These are phyloP conservation scores for Apamea epomidion DNA, from an alignment of 2,888 invertebrate species.

Conservation along the genomic window DNA sequence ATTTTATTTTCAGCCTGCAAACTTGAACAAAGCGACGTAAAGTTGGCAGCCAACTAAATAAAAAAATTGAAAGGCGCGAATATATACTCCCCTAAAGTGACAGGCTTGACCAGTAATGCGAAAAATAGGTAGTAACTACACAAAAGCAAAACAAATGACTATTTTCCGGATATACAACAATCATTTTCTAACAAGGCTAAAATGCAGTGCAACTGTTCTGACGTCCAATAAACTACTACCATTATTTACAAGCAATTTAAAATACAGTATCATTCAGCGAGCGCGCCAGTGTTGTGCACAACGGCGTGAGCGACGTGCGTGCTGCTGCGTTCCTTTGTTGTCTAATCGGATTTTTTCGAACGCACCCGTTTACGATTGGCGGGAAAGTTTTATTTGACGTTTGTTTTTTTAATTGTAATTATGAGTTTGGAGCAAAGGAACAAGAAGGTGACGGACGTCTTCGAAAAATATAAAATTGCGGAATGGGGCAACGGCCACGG, in stretches of 20 bases:
- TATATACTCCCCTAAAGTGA: constrained; percentile 56
- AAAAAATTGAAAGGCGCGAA: constrained; percentile 26
- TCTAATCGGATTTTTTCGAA: constrained; percentile 68
- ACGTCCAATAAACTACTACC: constrained; percentile 67
- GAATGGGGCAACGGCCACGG: constrained; percentile 84
- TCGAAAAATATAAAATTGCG: constrained; percentile 85
- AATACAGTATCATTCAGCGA: constrained; percentile 73
- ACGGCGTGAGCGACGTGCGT: constrained; percentile 80
- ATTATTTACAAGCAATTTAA: constrained; percentile 75
- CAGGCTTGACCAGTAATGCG: constrained; percentile 44
- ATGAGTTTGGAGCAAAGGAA: constrained; percentile 88
- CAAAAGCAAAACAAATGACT: constrained; percentile 47
- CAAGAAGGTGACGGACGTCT: constrained; percentile 85
- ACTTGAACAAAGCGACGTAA: constrained; percentile 9
- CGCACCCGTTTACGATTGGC: constrained; percentile 74
- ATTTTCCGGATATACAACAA: constrained; percentile 66
- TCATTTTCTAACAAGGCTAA: constrained; percentile 68
- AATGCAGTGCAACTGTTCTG: constrained; percentile 64
- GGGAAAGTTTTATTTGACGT: constrained; percentile 77
- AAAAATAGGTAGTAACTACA: constrained; percentile 43
- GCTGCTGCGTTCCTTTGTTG: constrained; percentile 69
- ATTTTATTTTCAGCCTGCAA: constrained; percentile 22
- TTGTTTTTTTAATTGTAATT: constrained; percentile 67
- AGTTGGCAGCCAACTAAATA: constrained; percentile 36
- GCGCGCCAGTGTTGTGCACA: constrained; percentile 77